Conservation (phyloP, 2,888 invertebrate species). For the Pantelozetes paolii region DNA sequence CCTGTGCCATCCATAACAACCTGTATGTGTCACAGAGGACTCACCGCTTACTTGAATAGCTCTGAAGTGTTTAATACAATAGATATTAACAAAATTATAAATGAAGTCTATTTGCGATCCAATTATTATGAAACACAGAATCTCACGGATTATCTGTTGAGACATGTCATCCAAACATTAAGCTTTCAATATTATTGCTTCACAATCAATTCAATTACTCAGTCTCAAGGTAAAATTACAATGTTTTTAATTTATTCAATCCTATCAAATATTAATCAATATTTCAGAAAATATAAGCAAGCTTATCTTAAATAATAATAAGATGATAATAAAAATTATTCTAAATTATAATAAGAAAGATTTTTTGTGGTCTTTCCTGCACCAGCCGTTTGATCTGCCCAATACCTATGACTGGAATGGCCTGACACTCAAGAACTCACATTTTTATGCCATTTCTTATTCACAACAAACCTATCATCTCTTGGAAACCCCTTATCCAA, state of each 20-base stretch:
- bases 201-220: not conserved
- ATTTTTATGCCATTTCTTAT: too few relatives aligned
- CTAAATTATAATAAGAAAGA: too few relatives aligned
- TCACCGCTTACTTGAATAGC: not conserved
- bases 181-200: not conserved
- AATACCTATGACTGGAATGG: too few relatives aligned
- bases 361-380: too few relatives aligned
- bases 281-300: too few relatives aligned
- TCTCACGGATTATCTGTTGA: not conserved
- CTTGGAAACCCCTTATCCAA: conserved; percentile 6
- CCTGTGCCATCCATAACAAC: not conserved
- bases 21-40: not conserved
- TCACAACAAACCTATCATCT: not conserved
- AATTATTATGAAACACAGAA: not conserved
- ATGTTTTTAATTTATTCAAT: too few relatives aligned
- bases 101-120: not conserved
- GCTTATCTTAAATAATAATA: too few relatives aligned
- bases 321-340: too few relatives aligned
- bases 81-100: not conserved
- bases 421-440: too few relatives aligned
- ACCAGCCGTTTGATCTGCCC: too few relatives aligned
- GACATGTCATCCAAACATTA: not conserved
- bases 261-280: too few relatives aligned
- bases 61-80: not conserved
- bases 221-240: too few relatives aligned